Percentiles rank a stretch among this genome's conserved stretches.
These are phyloP conservation scores for Paradisaea rubra DNA, from an alignment of 2,113 vertebrate species.

Conservation along the genomic window DNA sequence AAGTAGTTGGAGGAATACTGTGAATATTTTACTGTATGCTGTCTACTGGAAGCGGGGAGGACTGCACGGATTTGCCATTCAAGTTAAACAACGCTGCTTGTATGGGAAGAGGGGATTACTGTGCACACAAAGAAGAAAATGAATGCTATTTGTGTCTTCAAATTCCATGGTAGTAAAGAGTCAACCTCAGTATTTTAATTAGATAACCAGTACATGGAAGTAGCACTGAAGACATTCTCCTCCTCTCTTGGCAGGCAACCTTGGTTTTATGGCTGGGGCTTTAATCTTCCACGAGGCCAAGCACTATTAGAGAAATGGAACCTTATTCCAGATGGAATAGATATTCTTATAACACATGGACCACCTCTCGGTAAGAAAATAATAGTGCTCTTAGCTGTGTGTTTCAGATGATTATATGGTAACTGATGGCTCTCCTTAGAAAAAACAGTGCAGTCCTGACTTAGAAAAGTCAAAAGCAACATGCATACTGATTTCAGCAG, in stretches of 20 bases:
- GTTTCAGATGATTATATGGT: neutral
- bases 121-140: neutral
- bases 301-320: conserved; percentile 97
- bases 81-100: neutral
- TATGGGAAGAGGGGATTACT: neutral
- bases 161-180: neutral
- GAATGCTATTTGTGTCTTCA: conserved; percentile 17
- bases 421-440: neutral
- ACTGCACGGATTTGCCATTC: neutral
- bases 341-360: conserved; percentile 93
- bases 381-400: neutral
- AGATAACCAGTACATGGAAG: conserved; percentile 32
- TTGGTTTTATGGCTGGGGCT: conserved; percentile 98
- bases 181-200: neutral
- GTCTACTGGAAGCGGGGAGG: neutral
- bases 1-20: neutral
- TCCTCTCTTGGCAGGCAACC: conserved; percentile 84
- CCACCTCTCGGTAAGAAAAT: conserved; percentile 89
- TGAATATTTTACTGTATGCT: neutral
- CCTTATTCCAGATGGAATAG: conserved; percentile 91
- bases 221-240: conserved; percentile 43
- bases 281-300: conserved; percentile 93
- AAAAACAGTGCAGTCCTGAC: neutral
- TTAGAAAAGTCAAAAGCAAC: neutral
- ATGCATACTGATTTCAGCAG: neutral